These are phyloP conservation scores for Pandemis corylana DNA, from an alignment of 2,888 invertebrate species.

Conservation along the genomic window DNA sequence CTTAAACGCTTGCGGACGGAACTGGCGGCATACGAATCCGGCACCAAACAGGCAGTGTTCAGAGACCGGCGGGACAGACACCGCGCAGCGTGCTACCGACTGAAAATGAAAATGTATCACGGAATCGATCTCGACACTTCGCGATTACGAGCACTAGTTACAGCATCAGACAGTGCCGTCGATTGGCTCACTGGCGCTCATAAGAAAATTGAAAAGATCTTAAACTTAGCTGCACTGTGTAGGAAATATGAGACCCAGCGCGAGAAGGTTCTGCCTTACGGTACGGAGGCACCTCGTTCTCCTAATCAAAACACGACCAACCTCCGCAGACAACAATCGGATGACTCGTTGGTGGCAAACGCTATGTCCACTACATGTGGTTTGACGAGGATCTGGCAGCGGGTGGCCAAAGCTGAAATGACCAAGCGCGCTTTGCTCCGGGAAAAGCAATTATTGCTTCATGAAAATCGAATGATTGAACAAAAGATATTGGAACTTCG, in stretches of 20 bases:
- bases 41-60: slow-evolving; percentile 75
- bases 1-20: slow-evolving; percentile 68
- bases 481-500: slow-evolving; percentile 55
- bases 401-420: slow-evolving; percentile 72
- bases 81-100: slow-evolving; percentile 64
- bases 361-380: slow-evolving; percentile 68
- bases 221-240: slow-evolving; percentile 81
- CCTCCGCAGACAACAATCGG: slow-evolving; percentile 58
- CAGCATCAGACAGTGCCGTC: slow-evolving; percentile 67
- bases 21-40: slow-evolving; percentile 73
- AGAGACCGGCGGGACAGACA: slow-evolving; percentile 73
- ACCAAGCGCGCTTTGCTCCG: slow-evolving; percentile 67
- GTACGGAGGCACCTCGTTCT: slow-evolving; percentile 58
- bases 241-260: slow-evolving; percentile 83
- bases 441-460: slow-evolving; percentile 69
- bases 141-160: slow-evolving; percentile 65
- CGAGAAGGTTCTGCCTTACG: slow-evolving; percentile 79
- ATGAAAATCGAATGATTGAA: slow-evolving; percentile 65
- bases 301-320: slow-evolving; percentile 56
- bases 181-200: slow-evolving; percentile 70
- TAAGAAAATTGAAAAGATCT: slow-evolving; percentile 80
- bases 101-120: slow-evolving; percentile 63
- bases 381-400: slow-evolving; percentile 73
- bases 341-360: slow-evolving; percentile 67
- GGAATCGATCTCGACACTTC: slow-evolving; percentile 63